Base-by-base conservation (phyloP, 2,113 vertebrate species). In the Penelope pileata region DNA sequence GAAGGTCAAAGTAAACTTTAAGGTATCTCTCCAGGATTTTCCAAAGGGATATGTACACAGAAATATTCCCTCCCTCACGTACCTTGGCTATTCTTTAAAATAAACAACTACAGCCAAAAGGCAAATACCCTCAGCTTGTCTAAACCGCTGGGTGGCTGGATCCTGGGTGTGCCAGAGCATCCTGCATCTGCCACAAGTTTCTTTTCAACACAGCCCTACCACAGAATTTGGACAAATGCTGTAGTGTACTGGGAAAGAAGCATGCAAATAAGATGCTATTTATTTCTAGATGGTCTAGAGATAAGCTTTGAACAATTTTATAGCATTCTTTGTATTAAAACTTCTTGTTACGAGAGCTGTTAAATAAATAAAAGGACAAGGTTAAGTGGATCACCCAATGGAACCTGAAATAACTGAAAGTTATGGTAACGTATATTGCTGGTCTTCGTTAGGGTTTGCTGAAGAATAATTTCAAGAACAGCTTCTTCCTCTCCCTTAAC, bases 401-500 rank as follows among this genome's bases (percentile, higher is more conserved):
- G 67, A 88, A 90, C 66, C 1, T 60, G 48, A 67, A 94, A 78
- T 54, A 93, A 80, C 47, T 62, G 17, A 58, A 51, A 69, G 40
- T 68, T 45, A 51, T 73, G 30, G 32, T 60, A 75, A 70, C 42
- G 21, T 68, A 82, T 58, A 72, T 42, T 74, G 53, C 26, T 80
- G 45, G 51, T 91, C 58, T 94, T 94, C 34, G 69, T 83, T 40
- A 75, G 82, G 64, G 27, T 64, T 94, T 12, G 6, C 63, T 90
- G 73, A 94, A 79, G 38, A 62, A 9, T 81, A 81, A 84, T 87
- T 82, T 95, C 51, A 86, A 77, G 85, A 87, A 64, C 19, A 86
- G 82, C 62, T 92, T 93, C 68, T 74, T 88, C 88, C 45, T 79
- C 75, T 75, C 86, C 72, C 53, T 93, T 56, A 87, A 77, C 87